These are phyloP conservation scores for Drosophila tristis DNA, from an alignment of 1,140 invertebrate genomes.

Conservation along the genomic window DNA sequence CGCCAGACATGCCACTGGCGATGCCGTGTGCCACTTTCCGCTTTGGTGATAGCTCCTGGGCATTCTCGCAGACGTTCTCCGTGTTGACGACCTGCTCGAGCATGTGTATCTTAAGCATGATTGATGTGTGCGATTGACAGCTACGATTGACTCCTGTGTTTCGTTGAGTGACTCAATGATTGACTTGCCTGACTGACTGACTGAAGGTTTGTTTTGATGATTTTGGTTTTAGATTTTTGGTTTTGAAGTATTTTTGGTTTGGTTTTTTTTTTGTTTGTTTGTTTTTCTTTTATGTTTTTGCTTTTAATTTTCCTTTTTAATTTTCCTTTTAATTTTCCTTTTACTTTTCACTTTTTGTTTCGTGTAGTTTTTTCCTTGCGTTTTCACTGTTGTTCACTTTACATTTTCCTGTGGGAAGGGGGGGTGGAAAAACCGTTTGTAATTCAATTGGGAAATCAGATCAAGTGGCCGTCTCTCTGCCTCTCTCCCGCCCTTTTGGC, in stretches of 20 bases:
- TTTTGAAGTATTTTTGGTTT: constrained; percentile 47
- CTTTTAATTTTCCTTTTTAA: neutral
- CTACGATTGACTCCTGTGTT: constrained; percentile 4
- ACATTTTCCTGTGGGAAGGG: constrained; percentile 29
- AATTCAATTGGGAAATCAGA: neutral
- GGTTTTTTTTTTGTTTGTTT: constrained; percentile 29
- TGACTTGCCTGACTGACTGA: constrained; percentile 36
- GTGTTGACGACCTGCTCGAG: constrained; percentile 74
- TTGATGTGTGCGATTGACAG: constrained; percentile 46
- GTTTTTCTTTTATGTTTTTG: constrained; percentile 26
- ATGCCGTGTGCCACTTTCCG: constrained; percentile 49
- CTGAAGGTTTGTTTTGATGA: constrained; percentile 21
- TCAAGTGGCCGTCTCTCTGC: constrained; percentile 5
- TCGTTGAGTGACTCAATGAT: constrained; percentile 24
- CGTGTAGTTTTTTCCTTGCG: constrained; percentile 25
- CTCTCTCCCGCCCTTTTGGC: neutral
- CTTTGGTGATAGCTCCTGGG: constrained; percentile 68
- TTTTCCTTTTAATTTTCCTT: constrained; percentile 1
- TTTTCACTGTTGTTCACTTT: constrained; percentile 34
- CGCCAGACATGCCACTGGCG: neutral
- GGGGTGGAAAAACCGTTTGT: too few species aligned
- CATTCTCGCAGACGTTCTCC: constrained; percentile 67
- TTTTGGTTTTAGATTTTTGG: constrained; percentile 61
- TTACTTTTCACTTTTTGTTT: constrained; percentile 16
- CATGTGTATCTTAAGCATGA: constrained; percentile 82